Evolutionary conservation across 2,888 invertebrate species (phyloP), one percentile per base, ranked within the genome.

Genomic region (Acanthococcus lagerstroemiae): DNA sequence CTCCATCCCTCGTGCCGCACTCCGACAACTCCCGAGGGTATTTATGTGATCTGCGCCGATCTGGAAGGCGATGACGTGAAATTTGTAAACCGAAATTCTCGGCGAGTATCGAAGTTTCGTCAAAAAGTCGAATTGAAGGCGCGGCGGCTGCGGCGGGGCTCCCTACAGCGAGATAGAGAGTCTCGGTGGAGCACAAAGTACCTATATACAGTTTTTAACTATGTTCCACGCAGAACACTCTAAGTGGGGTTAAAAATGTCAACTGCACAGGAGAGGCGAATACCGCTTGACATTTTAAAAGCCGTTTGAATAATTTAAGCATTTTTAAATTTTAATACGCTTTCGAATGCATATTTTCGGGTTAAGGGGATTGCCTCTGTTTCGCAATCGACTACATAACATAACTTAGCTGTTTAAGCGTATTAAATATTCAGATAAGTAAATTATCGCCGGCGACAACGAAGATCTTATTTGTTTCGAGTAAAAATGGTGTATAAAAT

Each of bases 251-350:
- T 63, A 63, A 63, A 63, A 63, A 63, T 63, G 63, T 63, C 63
- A 63, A 52, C 63, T 63, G 37, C 30, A 37, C 37, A 44, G 54
- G 63, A 44, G 52, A 63, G 44, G 63, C 37, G 63, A 63, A 63
- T 54, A 63, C 54, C 63, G 63, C 66, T 71, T 71, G 71, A 71
- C 71, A 71, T 69, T 71, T 71, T 71, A 71, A 71, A 71, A 71
- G 71, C 70, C 68, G 68, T 66, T 37, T 71, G 71, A 69, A 70
- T 71, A 67, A 70, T 70, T 70, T 65, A 70, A 67, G 50, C 21
- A 58, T 56, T 69, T 69, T 69, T 66, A 69, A 69, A 69, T 68
- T 69, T 68, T 68, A 56, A 66, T 66, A 66, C 63, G 52, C 52
- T 63, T 63, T 63, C 63, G 52, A 63, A 50, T 63, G 63, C 63